Evolutionary conservation across 2,888 invertebrate genomes (phyloP).

Genomic region (Hirtodrosophila trivittata): DNA sequence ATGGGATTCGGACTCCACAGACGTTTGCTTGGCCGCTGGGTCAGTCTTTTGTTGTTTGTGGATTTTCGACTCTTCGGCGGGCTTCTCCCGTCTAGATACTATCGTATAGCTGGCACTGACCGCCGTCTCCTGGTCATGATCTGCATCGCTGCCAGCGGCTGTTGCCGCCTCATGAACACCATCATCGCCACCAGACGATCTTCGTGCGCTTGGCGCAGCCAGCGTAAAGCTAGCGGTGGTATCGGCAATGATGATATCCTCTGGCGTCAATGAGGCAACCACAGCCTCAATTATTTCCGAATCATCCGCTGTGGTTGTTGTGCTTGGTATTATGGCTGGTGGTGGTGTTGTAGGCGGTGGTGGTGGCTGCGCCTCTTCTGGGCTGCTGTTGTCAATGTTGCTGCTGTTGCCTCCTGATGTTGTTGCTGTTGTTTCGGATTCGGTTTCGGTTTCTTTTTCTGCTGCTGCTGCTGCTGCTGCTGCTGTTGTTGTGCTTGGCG

Average conservation of each 20-base stretch:
- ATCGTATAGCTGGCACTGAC: constrained; percentile 80
- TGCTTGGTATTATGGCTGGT: constrained; percentile 80
- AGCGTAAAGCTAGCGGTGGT: constrained; percentile 81
- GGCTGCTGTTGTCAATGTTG: constrained; percentile 43
- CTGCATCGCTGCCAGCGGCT: constrained; percentile 30
- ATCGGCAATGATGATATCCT: constrained; percentile 52
- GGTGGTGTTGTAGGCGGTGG: constrained; percentile 78
- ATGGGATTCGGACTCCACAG: constrained; percentile 13
- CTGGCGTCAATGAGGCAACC: constrained; percentile 37
- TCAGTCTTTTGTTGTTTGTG: constrained; percentile 70
- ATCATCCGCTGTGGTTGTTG: constrained; percentile 81
- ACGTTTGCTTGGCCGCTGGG: constrained; percentile 30
- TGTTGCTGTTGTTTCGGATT: constrained; percentile 58
- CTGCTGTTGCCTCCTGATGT: constrained; percentile 51
- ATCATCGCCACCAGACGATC: constrained; percentile 6
- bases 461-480: constrained; percentile 42
- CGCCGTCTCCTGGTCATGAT: constrained; percentile 49
- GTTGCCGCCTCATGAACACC: not conserved
- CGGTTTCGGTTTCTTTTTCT: too few species aligned
- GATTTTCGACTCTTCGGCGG: constrained; percentile 37
- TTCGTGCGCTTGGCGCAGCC: constrained; percentile 58
- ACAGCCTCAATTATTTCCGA: constrained; percentile 66
- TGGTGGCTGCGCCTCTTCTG: constrained; percentile 82
- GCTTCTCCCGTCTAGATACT: constrained; percentile 71
- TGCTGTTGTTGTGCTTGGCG: constrained; percentile 45